A percentile compares a stretch with the other conserved stretches of the same genome.
phyloP scores from a whole-genome alignment of 1,140 invertebrate species.

The Bombus polaris region DNA sequence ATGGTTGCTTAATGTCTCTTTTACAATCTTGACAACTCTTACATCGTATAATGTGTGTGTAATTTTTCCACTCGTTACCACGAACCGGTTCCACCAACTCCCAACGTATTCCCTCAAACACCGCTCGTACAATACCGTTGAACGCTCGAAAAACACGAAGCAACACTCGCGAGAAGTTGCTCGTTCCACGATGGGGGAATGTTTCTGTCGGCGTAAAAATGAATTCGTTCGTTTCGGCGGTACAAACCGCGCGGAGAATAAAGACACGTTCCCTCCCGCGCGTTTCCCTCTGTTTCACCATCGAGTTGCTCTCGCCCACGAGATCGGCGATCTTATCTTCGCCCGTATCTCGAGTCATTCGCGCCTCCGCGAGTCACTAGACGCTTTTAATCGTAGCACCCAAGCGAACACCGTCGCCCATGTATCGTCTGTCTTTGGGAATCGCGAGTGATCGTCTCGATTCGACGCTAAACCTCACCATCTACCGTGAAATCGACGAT shows the following conservation, averaged over 20 bases:
- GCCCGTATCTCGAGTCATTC: slow-evolving; percentile 55
- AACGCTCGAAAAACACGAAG: slow-evolving; percentile 1
- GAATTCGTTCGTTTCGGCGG: slow-evolving; percentile 28
- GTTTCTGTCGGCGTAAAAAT: slow-evolving; percentile 41
- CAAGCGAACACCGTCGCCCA: slow-evolving; percentile 60
- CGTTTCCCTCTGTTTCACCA: slow-evolving; percentile 41
- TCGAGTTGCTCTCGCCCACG: slow-evolving; percentile 63
- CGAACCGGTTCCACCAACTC: background rate
- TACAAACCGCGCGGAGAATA: slow-evolving; percentile 10
- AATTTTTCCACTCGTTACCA: background rate
- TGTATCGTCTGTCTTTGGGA: slow-evolving; percentile 49
- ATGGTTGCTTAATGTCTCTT: background rate
- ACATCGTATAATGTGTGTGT: background rate
- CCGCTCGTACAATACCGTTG: background rate
- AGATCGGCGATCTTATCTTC: slow-evolving; percentile 69
- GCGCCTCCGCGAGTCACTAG: slow-evolving; percentile 61
- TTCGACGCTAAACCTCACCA: background rate
- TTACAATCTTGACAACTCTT: background rate
- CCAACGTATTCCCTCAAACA: background rate
- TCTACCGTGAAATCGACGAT: background rate
- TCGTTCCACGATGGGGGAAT: slow-evolving; percentile 35
- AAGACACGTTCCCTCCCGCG: slow-evolving; percentile 32
- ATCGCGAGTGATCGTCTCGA: slow-evolving; percentile 27
- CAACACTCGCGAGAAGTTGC: background rate
- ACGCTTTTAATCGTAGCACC: slow-evolving; percentile 70